Evolutionary conservation across 1,140 invertebrate species (phyloP).

Genomic region (Latrodectus geometricus): DNA sequence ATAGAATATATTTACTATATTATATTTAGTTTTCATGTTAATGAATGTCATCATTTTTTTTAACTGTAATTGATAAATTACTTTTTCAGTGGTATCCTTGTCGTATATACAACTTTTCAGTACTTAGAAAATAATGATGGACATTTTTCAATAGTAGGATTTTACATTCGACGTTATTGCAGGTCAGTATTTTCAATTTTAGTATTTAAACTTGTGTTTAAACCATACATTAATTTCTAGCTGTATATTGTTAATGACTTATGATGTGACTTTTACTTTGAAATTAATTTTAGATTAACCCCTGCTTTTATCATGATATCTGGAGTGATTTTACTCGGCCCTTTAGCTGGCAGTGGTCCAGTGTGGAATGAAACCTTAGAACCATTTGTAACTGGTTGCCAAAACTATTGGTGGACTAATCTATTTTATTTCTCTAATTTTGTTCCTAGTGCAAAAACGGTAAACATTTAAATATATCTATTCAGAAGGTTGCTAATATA

Average conservation of each 20-base stretch:
- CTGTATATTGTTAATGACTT: not conserved
- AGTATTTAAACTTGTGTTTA: not conserved
- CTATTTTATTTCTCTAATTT: slow-evolving; percentile 64
- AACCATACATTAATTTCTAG: not conserved
- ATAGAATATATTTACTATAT: too few relatives aligned
- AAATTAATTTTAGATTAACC: slow-evolving; percentile 44
- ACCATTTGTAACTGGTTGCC: slow-evolving; percentile 61
- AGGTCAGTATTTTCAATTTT: slow-evolving; percentile 32
- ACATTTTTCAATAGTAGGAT: slow-evolving; percentile 54
- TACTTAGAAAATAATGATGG: slow-evolving; percentile 55
- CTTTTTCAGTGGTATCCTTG: slow-evolving; percentile 51
- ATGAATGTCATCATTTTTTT: not conserved
- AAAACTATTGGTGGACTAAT: slow-evolving; percentile 66
- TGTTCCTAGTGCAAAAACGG: slow-evolving; percentile 57
- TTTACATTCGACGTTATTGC: slow-evolving; percentile 62
- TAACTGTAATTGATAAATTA: not conserved
- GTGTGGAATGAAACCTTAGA: slow-evolving; percentile 63
- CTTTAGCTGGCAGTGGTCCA: slow-evolving; percentile 61
- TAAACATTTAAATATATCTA: not conserved
- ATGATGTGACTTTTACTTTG: not conserved
- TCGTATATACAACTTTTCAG: slow-evolving; percentile 57
- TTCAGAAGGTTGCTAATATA: not conserved
- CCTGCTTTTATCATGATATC: slow-evolving; percentile 61
- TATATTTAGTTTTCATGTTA: too few relatives aligned
- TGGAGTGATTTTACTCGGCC: slow-evolving; percentile 51